Conservation (phyloP, 35 echinoderm and acorn worm species). For the Apostichopus californicus region DNA sequence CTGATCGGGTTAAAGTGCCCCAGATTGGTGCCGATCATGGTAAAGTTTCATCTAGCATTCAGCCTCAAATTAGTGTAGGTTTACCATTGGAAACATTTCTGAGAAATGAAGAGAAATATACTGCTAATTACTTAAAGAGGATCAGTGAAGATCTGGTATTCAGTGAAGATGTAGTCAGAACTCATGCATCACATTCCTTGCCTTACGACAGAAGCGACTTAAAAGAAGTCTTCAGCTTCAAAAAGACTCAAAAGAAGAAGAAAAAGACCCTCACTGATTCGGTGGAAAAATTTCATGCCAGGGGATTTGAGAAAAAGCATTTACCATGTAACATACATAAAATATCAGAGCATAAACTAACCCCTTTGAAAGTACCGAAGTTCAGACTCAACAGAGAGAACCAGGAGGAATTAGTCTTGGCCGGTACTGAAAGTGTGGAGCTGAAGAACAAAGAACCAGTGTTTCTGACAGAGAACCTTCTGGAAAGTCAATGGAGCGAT, state of each 20-base stretch:
- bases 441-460: neutral
- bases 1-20: conserved; percentile 79
- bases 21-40: conserved; percentile 77
- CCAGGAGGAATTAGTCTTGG: conserved; percentile 48
- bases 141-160: conserved; percentile 82
- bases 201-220: conserved; percentile 75
- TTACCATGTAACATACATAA: conserved; percentile 86
- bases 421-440: neutral
- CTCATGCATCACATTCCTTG: conserved; percentile 76
- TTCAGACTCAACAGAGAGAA: conserved; percentile 50
- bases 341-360: conserved; percentile 70
- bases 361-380: conserved; percentile 67
- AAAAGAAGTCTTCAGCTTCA: conserved; percentile 54
- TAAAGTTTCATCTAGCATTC: neutral
- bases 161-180: conserved; percentile 85
- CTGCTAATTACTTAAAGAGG: conserved; percentile 75
- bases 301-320: conserved; percentile 73
- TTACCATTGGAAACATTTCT: conserved; percentile 15
- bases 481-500: conserved; percentile 31
- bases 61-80: conserved; percentile 47
- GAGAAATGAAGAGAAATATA: conserved; percentile 56
- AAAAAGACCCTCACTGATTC: neutral
- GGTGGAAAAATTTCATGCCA: conserved; percentile 61
- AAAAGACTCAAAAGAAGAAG: conserved; percentile 57
- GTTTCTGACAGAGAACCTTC: conserved; percentile 62